Base-by-base conservation (phyloP, 2,888 invertebrate genomes). In the Archaeoteleia sp. region DNA sequence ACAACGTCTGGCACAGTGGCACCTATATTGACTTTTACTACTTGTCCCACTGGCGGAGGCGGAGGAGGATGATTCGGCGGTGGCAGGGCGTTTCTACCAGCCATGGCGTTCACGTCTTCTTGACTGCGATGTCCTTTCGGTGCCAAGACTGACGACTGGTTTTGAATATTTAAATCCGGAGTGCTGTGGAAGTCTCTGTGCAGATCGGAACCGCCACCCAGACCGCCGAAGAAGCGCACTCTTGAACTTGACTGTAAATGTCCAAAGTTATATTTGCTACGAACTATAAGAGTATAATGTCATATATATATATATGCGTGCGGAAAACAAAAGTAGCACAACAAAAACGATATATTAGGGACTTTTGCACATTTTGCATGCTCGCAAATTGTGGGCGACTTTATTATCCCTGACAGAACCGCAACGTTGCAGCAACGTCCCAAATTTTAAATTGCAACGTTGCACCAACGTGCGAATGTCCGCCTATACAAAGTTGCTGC, bases 161-260 rank as follows among this genome's bases (percentile, higher is more conserved):
- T 78, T 57, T 83, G 83, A 39, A 82, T 74, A 45, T 85, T 86
- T 34, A 88, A 85, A 86, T 96, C 96, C 0, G 96, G 96, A n/a
- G 96, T 96, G 66, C 95, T 95, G 80, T 93, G 93, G 87, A 95
- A 96, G 74, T 92, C 92, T 60, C 95, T 90, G 72, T 94, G 93
- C 37, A 95, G 87, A 73, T 90, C 88, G 20, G 82, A 84, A 32
- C 86, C 86, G 27, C 85, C 85, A 32, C 85, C 84, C 8, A 85
- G 75, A 23, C 85, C 85, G 46, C 87, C 86, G 63, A 87, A 86
- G 82, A 89, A 89, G 29, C 88, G 81, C 66, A 86, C 78, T 80
- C 87, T 84, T 71, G 87, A 86, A 84, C 86, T 89, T 49, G 87
- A 76, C 90, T 90, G 83, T 3, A 83, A 79, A 40, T 57, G 29